phyloP scores from a whole-genome alignment of 2,113 vertebrate genomes.

The Equus quagga region DNA sequence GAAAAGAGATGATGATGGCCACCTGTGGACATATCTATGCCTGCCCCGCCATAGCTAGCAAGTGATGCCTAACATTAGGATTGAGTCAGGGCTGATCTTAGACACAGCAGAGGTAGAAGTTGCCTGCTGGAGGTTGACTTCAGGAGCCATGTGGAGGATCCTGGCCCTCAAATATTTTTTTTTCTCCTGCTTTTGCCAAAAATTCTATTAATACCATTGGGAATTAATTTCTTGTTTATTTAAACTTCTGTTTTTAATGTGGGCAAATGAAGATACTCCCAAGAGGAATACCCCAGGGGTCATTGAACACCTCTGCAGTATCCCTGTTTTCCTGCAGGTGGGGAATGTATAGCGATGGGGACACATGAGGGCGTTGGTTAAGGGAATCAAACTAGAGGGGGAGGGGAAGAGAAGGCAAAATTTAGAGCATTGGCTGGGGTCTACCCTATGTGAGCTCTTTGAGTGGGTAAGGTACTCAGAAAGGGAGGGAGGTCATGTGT shows the following conservation, averaged over 20 bases:
- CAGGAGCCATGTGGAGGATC: neutral
- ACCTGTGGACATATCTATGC: neutral
- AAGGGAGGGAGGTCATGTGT: neutral
- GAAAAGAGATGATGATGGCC: neutral
- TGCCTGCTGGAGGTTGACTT: neutral
- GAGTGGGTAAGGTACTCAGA: neutral
- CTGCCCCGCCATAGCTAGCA: neutral
- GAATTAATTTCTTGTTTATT: slow-evolving; percentile 7
- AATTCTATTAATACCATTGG: neutral
- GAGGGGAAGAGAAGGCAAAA: neutral
- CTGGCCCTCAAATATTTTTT: neutral
- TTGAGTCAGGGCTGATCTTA: neutral
- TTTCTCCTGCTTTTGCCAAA: neutral
- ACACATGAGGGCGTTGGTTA: neutral
- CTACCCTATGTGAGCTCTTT: neutral
- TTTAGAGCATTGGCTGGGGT: neutral
- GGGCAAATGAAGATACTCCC: neutral
- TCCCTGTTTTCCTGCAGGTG: slow-evolving; percentile 5
- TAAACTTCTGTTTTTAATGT: neutral
- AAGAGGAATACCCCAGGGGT: neutral
- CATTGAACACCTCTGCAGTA: neutral
- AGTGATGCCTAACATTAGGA: neutral
- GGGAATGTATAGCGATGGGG: neutral
- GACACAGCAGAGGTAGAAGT: neutral
- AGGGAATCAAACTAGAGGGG: neutral